Percentiles rank a stretch among this genome's conserved stretches.
Evolutionary conservation across 53 echinoderm and acorn worm genomes (phyloP).

Genomic region (Echinometra lucunter): DNA sequence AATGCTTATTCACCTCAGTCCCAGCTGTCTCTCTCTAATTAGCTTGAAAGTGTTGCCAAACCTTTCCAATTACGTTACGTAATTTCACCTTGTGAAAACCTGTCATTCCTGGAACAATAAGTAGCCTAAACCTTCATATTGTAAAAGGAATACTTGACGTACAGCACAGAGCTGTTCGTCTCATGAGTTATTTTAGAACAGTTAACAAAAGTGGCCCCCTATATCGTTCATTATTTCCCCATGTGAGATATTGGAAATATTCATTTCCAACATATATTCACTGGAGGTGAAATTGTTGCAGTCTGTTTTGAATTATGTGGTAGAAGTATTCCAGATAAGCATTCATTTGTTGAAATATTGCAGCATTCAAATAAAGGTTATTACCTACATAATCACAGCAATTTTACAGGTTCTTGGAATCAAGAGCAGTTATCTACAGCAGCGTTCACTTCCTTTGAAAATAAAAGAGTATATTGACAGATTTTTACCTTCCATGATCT

Average conservation of each 20-base stretch:
- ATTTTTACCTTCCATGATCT: neutral
- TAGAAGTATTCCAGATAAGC: neutral
- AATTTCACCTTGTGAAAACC: slow-evolving; percentile 37
- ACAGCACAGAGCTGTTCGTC: neutral
- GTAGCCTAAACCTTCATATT: neutral
- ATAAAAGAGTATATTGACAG: neutral
- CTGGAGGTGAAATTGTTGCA: neutral
- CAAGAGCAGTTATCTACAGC: neutral
- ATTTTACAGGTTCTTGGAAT: neutral
- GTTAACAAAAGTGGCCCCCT: neutral
- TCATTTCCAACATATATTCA: neutral
- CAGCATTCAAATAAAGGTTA: neutral
- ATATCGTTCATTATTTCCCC: neutral
- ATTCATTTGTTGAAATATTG: neutral
- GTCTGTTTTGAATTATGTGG: neutral
- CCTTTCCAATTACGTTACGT: slow-evolving; percentile 37
- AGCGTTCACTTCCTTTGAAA: neutral
- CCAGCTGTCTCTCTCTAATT: slow-evolving; percentile 56
- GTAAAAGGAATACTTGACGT: neutral
- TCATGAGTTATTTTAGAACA: neutral
- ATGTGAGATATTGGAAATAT: slow-evolving; percentile 17
- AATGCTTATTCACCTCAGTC: slow-evolving; percentile 48
- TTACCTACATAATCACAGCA: neutral
- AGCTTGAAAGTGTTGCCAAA: slow-evolving; percentile 33
- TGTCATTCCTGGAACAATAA: neutral